Evolutionary conservation across 2,113 vertebrate genomes (phyloP).

Genomic region (Loxodonta africana): DNA sequence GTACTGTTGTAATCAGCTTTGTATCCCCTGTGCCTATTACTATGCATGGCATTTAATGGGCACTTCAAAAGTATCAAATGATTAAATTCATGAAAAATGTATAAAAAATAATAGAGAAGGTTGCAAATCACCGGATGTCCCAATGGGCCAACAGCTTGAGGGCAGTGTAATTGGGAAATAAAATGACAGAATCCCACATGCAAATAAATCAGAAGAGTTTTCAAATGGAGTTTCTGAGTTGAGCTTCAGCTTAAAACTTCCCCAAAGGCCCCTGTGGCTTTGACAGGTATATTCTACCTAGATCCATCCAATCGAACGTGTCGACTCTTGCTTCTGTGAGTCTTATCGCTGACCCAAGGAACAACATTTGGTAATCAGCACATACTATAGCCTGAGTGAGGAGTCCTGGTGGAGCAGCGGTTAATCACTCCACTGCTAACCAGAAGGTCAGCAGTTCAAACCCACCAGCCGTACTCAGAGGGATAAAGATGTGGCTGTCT

Average conservation of each 20-base stretch:
- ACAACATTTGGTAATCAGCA: background rate
- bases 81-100: background rate
- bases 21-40: background rate
- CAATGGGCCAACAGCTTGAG: background rate
- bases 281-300: background rate
- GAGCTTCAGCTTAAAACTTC: background rate
- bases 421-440: background rate
- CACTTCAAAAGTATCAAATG: background rate
- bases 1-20: background rate
- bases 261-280: background rate
- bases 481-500: background rate
- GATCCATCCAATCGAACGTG: background rate
- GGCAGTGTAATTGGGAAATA: background rate
- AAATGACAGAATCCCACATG: background rate
- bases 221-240: background rate
- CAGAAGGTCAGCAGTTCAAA: background rate
- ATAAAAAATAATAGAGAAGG: background rate
- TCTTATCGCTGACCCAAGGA: conserved; percentile 2
- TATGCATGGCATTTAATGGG: background rate
- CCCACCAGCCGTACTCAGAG: background rate
- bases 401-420: background rate
- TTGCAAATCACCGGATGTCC: background rate
- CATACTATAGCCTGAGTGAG: background rate
- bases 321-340: conserved; percentile 27
- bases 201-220: background rate